Base-by-base conservation (phyloP, 2,888 invertebrate genomes). In the Eupelmus urozonus region DNA sequence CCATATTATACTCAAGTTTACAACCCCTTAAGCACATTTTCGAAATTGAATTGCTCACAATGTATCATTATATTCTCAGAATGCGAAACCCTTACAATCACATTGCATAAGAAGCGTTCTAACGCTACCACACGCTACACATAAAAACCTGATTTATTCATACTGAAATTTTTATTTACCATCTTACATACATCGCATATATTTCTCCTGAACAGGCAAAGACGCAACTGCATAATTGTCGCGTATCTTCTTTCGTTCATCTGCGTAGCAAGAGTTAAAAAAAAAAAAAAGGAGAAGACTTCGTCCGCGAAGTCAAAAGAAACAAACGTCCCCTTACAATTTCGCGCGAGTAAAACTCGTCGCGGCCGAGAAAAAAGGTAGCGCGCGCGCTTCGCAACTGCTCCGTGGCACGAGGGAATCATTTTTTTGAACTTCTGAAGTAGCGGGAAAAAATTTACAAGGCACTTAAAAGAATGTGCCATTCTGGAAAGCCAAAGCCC, bases 381-480 rank as follows among this genome's bases (percentile, higher is more conserved):
- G 18, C 23, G 25, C 40, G 16, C 18, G 11, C 25, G 20, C 55
- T 49, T 11, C 23, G 25, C 40, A 29, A 23, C 57, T n/a, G 20
- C 55, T 49, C n/a, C 23, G 25, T 51, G 23, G 20, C 57, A n/a
- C n/a, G n/a, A n/a, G n/a, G 20, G 16, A 65, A 40, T 75, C 23
- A 59, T 55, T 62, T 63, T 49, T 60, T 71, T 53, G 16, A 75
- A 49, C 66, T 62, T 77, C 45, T 49, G 25, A 67, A 77, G 66
- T 66, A 67, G 66, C 59, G 66, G 55, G n/a, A n/a, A n/a, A 76
- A 66, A 79, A 75, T 79, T 71, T 76, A 76, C 76, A 79, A 67
- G 63, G 66, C 29, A 73, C 67, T 76, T 63, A 67, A 79, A 72
- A 79, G 71, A 67, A 71, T 66, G 60, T 71, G 34, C n/a, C 65